Conservation (phyloP, 1,140 invertebrate species). For the Coboldia fuscipes region DNA sequence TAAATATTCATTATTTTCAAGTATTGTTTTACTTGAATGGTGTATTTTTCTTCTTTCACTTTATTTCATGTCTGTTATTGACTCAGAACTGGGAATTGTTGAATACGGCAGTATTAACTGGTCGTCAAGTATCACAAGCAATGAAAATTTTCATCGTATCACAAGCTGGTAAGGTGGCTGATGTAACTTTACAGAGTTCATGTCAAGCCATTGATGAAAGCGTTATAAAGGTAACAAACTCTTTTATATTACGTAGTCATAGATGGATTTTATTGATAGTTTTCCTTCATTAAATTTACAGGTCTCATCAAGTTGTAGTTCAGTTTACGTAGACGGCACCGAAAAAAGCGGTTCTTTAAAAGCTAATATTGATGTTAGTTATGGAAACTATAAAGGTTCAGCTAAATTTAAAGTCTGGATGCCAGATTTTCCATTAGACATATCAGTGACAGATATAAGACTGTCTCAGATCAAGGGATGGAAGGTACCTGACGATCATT, state of each 20-base stretch:
- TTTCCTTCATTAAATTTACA: constrained; percentile 15
- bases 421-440: constrained; percentile 81
- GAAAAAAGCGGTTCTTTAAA: constrained; percentile 88
- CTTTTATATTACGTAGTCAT: neutral
- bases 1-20: no score
- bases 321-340: constrained; percentile 89
- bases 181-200: constrained; percentile 86
- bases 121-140: constrained; percentile 77
- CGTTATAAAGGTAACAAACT: constrained; percentile 74
- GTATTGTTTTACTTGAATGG: no score
- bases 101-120: constrained; percentile 88
- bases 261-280: neutral
- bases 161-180: constrained; percentile 77
- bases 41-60: neutral
- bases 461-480: constrained; percentile 79
- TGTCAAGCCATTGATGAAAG: constrained; percentile 90
- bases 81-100: constrained; percentile 82
- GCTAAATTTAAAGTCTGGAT: constrained; percentile 90
- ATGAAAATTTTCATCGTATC: constrained; percentile 92
- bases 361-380: constrained; percentile 82
- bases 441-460: constrained; percentile 68
- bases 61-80: neutral
- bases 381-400: constrained; percentile 72
- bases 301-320: constrained; percentile 91
- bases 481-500: constrained; percentile 60